Conservation (phyloP, 1,140 invertebrate species). For the Fragariocoptes setiger region DNA sequence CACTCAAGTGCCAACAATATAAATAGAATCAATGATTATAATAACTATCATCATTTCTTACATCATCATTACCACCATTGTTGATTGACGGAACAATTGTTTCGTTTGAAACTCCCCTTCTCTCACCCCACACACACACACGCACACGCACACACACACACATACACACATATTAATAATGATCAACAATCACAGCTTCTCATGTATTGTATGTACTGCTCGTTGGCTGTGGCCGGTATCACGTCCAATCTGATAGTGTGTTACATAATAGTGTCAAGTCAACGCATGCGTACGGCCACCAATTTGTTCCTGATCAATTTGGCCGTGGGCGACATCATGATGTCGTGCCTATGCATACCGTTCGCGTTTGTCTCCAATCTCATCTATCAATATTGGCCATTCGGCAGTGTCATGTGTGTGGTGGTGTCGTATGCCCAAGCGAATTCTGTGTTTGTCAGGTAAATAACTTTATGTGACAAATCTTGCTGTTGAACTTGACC, state of each 20-base stretch:
- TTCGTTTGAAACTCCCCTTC: too few species aligned
- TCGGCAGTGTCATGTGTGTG: conserved; percentile 37
- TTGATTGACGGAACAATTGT: too few species aligned
- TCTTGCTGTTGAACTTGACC: too few species aligned
- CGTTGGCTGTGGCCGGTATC: conserved; percentile 36
- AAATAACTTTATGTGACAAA: conserved; percentile 31
- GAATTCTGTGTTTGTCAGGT: conserved; percentile 19
- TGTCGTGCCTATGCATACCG: conserved; percentile 49
- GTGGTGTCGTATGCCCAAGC: conserved; percentile 33
- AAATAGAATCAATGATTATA: too few species aligned
- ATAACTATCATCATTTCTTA: too few species aligned
- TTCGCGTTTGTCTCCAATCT: conserved; percentile 43
- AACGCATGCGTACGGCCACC: conserved; percentile 50
- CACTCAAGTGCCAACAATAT: too few species aligned
- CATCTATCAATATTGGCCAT: conserved; percentile 46
- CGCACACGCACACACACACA: too few species aligned
- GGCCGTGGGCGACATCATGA: conserved; percentile 46
- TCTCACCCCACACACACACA: too few species aligned
- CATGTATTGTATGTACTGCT: conserved; percentile 36
- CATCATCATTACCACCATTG: too few species aligned
- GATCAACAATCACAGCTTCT: too few species aligned
- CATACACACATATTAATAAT: too few species aligned
- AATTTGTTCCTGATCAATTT: conserved; percentile 59
- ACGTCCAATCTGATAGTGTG: conserved; percentile 46
- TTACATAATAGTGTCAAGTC: conserved; percentile 37